Conservation (phyloP, 2,113 vertebrate genomes). For the Ictalurus punctatus region DNA sequence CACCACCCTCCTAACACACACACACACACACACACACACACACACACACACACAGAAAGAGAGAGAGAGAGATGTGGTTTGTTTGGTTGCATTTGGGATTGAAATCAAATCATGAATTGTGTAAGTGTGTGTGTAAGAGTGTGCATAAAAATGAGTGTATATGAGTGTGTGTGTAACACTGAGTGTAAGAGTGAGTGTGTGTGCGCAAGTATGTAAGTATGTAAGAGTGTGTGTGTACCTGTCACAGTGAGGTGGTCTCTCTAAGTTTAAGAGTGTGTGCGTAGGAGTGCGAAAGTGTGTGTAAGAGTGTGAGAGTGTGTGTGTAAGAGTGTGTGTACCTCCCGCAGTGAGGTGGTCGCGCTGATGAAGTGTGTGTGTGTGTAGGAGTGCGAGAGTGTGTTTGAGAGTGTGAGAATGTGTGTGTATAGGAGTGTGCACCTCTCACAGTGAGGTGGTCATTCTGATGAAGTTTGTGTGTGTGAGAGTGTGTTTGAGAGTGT, state of each 20-base stretch:
- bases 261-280: constrained; percentile 64
- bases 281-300: constrained; percentile 81
- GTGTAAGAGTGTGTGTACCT: no score
- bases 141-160: not conserved
- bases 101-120: not conserved
- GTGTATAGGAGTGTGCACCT: no score
- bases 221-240: constrained; percentile 72
- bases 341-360: no score
- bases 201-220: not conserved
- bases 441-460: no score
- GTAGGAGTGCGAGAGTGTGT: no score
- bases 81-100: not conserved
- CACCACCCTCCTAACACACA: constrained; percentile 86
- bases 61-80: not conserved
- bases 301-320: no score
- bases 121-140: not conserved
- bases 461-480: not conserved
- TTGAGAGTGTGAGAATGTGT: no score
- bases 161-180: constrained; percentile 17
- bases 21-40: constrained; percentile 13
- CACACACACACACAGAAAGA: not conserved
- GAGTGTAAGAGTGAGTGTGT: not conserved
- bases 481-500: not conserved
- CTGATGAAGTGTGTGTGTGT: no score
- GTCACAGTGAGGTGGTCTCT: constrained; percentile 93